Conservation (phyloP, 2,797 vertebrate genomes). For the Chrosomus eos region DNA sequence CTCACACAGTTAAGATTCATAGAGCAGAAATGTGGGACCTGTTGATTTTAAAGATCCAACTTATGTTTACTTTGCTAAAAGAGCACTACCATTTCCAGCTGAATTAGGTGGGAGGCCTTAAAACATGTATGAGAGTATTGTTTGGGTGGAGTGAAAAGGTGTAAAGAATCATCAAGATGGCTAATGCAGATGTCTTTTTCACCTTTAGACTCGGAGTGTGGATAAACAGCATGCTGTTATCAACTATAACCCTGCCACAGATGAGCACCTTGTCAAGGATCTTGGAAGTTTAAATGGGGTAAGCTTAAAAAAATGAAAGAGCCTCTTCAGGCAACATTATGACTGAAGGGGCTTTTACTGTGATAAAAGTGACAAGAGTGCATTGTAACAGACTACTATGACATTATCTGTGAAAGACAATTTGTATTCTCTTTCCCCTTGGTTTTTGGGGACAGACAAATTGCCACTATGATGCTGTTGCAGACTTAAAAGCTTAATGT, state of each 20-base stretch:
- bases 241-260: constrained; percentile 90
- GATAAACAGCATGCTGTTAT: constrained; percentile 97
- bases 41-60: background rate
- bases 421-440: background rate
- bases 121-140: background rate
- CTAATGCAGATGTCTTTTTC: background rate
- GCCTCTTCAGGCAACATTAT: background rate
- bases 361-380: background rate
- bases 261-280: constrained; percentile 95
- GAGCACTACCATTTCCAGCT: background rate
- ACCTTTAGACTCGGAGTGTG: constrained; percentile 90
- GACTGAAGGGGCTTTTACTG: background rate
- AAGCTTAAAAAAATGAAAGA: no score
- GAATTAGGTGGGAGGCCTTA: background rate
- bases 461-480: background rate
- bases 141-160: background rate
- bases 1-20: background rate
- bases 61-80: background rate
- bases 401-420: background rate
- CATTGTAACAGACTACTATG: background rate
- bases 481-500: background rate
- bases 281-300: constrained; percentile 95
- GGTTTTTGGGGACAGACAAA: background rate
- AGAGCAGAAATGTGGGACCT: background rate
- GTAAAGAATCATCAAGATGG: background rate